Evolutionary conservation across 2,888 invertebrate species (phyloP), one percentile per base, ranked within the genome.

Genomic region (Hipparchia sbordonii): DNA sequence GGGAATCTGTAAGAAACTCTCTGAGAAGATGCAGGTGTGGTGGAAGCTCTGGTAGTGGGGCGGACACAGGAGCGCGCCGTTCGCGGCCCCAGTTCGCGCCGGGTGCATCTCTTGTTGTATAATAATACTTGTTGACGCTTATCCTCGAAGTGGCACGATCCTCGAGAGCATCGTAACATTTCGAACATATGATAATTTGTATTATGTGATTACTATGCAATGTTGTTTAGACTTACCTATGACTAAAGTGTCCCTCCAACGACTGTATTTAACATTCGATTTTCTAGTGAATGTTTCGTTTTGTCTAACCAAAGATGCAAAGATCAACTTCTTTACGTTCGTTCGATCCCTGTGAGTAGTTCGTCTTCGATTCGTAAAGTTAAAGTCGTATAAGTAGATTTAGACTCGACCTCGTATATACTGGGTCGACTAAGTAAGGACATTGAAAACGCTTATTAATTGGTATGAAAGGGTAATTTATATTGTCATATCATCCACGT

Each of bases 1-100:
- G 92, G 97, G 97, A 95, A 96, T 97, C 94, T 97, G 96, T 95
- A 97, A 96, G 95, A 97, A 97, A 96, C 95, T 97, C 94, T 96
- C 97, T 94, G 97, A 97, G 94, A 97, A 97, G 94, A 96, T 97
- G 94, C 97, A 97, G 95, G 96, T 96, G 93, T 97, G 97, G 97
- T 97, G 97, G 97, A 96, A 96, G 93, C 95, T 97, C 94, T 96
- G 97, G 95, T 96, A 97, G 88, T 92, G 87, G 84, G 77, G 82
- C 82, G 79, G 78, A 71, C 75, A 81, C 81, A 81, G 81, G 73
- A 72, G 61, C 71, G 78, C 77, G 76, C 70, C 68, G 74, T 73
- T 63, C 76, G 76, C 74, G 70, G 70, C 72, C 72, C 72, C 76
- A 76, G 39, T 69, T 70, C 70, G 60, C 74, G 73, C 75, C 76